Evolutionary conservation across 2,888 invertebrate species (phyloP).

Genomic region (Leucozona laternaria): DNA sequence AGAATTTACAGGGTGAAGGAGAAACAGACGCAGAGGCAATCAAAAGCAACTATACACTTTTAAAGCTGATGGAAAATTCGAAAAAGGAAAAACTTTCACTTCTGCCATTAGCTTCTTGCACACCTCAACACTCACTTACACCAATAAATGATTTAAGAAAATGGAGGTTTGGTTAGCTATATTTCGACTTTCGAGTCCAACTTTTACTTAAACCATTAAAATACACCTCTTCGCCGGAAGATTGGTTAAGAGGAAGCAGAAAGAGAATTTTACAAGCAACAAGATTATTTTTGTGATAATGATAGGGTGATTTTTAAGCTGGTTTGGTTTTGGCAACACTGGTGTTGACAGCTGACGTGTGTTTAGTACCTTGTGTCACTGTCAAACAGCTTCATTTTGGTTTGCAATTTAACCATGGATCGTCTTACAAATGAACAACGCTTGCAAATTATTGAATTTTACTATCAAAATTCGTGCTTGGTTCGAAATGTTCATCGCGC

Average conservation of each 20-base stretch:
- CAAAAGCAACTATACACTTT: not conserved
- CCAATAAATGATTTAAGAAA: conserved; percentile 68
- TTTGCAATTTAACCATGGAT: too few species aligned
- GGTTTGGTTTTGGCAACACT: too few species aligned
- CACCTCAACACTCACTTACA: conserved; percentile 64
- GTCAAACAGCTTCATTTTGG: too few species aligned
- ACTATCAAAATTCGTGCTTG: too few species aligned
- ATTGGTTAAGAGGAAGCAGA: conserved; percentile 23
- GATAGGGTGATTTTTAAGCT: too few species aligned
- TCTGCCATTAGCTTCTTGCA: conserved; percentile 61
- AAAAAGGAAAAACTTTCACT: conserved; percentile 64
- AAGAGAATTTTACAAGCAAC: conserved; percentile 12
- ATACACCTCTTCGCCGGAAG: conserved; percentile 24
- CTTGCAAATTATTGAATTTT: too few species aligned
- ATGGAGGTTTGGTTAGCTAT: conserved; percentile 53
- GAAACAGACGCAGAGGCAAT: not conserved
- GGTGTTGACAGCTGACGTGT: too few species aligned
- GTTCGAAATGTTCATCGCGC: too few species aligned
- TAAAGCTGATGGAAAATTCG: conserved; percentile 15
- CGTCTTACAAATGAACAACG: too few species aligned
- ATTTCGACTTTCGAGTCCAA: conserved; percentile 65
- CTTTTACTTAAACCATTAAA: conserved; percentile 67
- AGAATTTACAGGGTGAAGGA: conserved; percentile 11
- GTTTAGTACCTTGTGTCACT: too few species aligned
- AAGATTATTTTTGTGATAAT: too few species aligned